Evolutionary conservation across 2,888 invertebrate genomes (phyloP).

Genomic region (Seira ritae): DNA sequence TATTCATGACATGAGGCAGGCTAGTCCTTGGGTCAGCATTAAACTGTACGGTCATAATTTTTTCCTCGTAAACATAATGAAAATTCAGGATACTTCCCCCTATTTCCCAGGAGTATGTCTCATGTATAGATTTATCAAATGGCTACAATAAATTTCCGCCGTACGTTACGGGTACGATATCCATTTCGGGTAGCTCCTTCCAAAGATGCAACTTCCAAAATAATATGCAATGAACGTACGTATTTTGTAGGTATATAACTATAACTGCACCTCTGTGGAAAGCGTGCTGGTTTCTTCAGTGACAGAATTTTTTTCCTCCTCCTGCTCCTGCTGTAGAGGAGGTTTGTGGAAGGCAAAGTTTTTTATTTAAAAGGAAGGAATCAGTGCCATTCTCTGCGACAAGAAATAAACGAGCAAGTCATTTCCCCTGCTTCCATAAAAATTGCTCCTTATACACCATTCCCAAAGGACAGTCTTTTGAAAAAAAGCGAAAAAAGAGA

Average conservation of each 20-base stretch:
- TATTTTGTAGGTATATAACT: no score
- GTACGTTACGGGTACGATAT: no score
- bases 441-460: constrained; percentile 56
- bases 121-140: constrained; percentile 15
- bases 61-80: constrained; percentile 61
- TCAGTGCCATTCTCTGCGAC: constrained; percentile 58
- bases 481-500: constrained; percentile 36
- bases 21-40: no score
- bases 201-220: no score
- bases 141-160: constrained; percentile 12
- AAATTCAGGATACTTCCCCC: constrained; percentile 50
- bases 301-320: background rate
- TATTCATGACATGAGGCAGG: no score
- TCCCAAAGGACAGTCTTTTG: constrained; percentile 56
- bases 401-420: constrained; percentile 65
- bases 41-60: constrained; percentile 60
- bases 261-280: no score
- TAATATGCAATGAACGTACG: no score
- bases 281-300: background rate
- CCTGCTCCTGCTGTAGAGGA: background rate
- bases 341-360: constrained; percentile 41
- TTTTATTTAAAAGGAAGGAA: constrained; percentile 52
- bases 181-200: no score
- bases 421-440: constrained; percentile 65
- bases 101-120: constrained; percentile 57